Evolutionary conservation across 2,797 vertebrate genomes (phyloP).

Genomic region (Acipenser oxyrinchus): DNA sequence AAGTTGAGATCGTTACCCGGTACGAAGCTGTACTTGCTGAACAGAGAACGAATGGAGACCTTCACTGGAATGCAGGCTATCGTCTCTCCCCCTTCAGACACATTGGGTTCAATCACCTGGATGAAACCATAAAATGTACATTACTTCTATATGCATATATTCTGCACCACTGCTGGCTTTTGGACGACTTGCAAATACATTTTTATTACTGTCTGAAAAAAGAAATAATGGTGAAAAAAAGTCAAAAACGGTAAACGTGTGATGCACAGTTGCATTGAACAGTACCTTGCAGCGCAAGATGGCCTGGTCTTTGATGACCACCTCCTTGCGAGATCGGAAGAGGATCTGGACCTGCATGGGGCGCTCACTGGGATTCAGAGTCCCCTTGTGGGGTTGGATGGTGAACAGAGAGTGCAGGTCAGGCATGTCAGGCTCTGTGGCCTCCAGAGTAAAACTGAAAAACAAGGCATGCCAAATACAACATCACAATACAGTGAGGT

Average conservation of each 20-base stretch:
- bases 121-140: slow-evolving; percentile 1
- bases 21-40: slow-evolving; percentile 67
- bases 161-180: background rate
- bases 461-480: slow-evolving; percentile 3
- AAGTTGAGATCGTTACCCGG: slow-evolving; percentile 69
- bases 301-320: slow-evolving; percentile 57
- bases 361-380: slow-evolving; percentile 48
- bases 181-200: background rate
- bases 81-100: slow-evolving; percentile 48
- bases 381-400: slow-evolving; percentile 58
- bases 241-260: background rate
- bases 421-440: slow-evolving; percentile 24
- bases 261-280: background rate
- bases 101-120: slow-evolving; percentile 74
- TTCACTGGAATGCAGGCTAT: slow-evolving; percentile 61
- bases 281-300: slow-evolving; percentile 73
- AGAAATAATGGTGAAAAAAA: too few species aligned
- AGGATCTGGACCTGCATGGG: slow-evolving; percentile 52
- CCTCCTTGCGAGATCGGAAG: slow-evolving; percentile 61
- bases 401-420: slow-evolving; percentile 59
- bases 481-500: background rate
- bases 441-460: slow-evolving; percentile 64
- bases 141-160: background rate
- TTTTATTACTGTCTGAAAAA: background rate
- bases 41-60: slow-evolving; percentile 60